Evolutionary conservation across 1,140 invertebrate species (phyloP), one percentile per base, ranked within the genome.

Genomic region (Nebria ingens): DNA sequence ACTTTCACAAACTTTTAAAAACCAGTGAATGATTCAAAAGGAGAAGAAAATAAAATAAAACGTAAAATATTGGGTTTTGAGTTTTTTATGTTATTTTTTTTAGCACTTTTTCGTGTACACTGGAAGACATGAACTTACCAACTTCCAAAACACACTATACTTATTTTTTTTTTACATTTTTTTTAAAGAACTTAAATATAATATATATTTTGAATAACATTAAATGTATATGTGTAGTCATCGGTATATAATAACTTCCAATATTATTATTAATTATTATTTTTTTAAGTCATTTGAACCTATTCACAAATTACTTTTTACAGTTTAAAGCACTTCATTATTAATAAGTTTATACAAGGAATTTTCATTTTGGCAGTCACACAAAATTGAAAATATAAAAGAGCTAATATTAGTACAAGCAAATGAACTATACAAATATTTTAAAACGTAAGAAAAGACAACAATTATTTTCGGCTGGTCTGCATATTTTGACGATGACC

Each of bases 141-240:
- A 45, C 40, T 45, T 45, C 40, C 40, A 29, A n/a, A 29, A 45
- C 40, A 45, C 40, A 11, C 40, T 12, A 45, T 29, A 29, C n/a
- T n/a, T n/a, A 29, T 13, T 29, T 45, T 45, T 45, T 45, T 45
- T 45, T 45, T 45, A 45, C 40, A 45, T 45, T 45, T 45, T 45
- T 34, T 6, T 29, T 6, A 29, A 6, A 29, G 25, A 29, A 29
- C 25, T 29, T 29, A 29, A 6, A 29, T 29, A 29, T 29, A 29
- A 29, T 29, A 29, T 29, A 29, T 29, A 29, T 29, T 29, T 29
- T 29, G 4, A 29, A 13, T 29, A 29, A 29, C 25, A 29, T 29
- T 29, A 29, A 6, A 29, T 29, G 25, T 29, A 29, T 6, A 29
- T 29, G 25, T 29, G 25, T 29, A 29, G 25, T 29, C 25, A 29